These are phyloP conservation scores for Sialis lutaria DNA, from an alignment of 2,888 invertebrate species.

Conservation along the genomic window DNA sequence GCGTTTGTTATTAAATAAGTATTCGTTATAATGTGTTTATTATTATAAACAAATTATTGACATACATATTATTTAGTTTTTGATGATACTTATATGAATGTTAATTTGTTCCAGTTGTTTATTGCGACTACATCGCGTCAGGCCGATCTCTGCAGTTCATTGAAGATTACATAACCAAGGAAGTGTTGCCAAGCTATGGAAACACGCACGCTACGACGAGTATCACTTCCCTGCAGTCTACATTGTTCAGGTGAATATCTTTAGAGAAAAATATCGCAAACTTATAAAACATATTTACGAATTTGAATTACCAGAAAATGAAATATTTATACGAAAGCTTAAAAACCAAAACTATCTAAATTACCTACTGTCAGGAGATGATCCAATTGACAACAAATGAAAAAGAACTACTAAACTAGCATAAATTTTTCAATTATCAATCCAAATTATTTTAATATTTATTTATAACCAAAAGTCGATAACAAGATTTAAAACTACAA, in stretches of 20 bases:
- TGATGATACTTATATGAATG: too few relatives aligned
- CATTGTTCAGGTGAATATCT: conserved; percentile 52
- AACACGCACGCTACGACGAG: conserved; percentile 66
- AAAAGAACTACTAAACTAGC: background rate
- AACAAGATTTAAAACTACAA: too few relatives aligned
- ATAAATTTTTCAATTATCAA: background rate
- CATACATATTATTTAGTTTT: conserved; percentile 4
- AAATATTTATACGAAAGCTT: too few relatives aligned
- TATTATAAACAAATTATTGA: background rate
- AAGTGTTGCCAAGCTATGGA: conserved; percentile 70
- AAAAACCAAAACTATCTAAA: too few relatives aligned
- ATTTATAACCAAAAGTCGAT: too few relatives aligned
- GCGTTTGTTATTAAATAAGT: too few relatives aligned
- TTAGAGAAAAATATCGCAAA: background rate
- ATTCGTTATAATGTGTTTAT: too few relatives aligned
- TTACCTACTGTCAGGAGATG: too few relatives aligned
- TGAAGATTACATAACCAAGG: conserved; percentile 63
- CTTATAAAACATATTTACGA: background rate
- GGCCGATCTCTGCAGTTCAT: conserved; percentile 69
- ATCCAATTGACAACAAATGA: background rate
- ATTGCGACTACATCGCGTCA: conserved; percentile 77
- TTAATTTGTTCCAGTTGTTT: conserved; percentile 43
- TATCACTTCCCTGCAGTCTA: conserved; percentile 73
- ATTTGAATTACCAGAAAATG: too few relatives aligned
- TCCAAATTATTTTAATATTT: background rate